Evolutionary conservation across 2,888 invertebrate genomes (phyloP), one percentile per base, ranked within the genome.

Genomic region (Limnephilus rhombicus): DNA sequence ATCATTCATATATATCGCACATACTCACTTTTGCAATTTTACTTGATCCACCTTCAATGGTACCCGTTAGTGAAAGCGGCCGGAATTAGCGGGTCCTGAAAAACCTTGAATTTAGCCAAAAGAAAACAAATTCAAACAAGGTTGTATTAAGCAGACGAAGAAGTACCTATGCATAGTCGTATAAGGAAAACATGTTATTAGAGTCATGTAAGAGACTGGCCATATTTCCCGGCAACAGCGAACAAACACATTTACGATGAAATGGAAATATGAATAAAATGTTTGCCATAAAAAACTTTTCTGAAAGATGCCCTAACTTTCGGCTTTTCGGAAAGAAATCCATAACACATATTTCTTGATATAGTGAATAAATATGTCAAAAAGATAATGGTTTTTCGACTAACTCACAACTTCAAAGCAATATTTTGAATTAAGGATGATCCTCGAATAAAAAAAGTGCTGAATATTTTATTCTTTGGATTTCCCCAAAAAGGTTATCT

Each of bases 41-140:
- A 96, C 96, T 96, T 96, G 95, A 95, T 92, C 91, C 93, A 93
- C 97, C 96, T 96, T 98, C 98, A 98, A 98, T 99, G 99, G 97
- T 99, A 99, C 97, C 99, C 99, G 97, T 99, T 99, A 97, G 99
- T 99, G 97, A 99, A 99, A 97, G 99, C 99, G 97, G 99, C 98
- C 96, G 99, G 99, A 97, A 99, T 99, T 97, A 99, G 97, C 96
- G 99, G 98, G 95, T 98, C 99, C 99, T 99, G 98, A 94, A 98
- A 98, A 89, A 85, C 81, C 90, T 90, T 91, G 82, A 82, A 91
- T 88, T 90, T 92, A 92, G 85, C 90, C 81, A 90, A 90, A 90
- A 82, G 45, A 81, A 83, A 45, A 82, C 31, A 88, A 49, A 82
- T 82, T 82, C 90, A 90, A 82, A 82, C 82, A 90, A 82, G 37